These are phyloP conservation scores for Anguilla megastoma DNA, from an alignment of 2,797 vertebrate genomes.

Conservation along the genomic window DNA sequence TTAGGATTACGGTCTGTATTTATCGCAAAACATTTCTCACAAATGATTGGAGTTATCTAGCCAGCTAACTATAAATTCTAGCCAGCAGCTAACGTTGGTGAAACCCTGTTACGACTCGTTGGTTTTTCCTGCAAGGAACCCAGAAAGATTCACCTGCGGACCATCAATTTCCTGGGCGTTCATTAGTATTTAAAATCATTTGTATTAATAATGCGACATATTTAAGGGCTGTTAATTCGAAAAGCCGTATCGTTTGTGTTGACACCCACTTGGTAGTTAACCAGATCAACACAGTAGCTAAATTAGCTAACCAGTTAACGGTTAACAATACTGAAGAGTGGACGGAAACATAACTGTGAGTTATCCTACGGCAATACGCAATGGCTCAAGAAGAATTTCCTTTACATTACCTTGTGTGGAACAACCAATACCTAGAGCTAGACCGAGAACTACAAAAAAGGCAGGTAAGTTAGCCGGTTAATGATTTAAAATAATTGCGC, in stretches of 20 bases:
- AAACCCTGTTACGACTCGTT: constrained; percentile 57
- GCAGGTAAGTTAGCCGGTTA: constrained; percentile 66
- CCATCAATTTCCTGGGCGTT: neutral
- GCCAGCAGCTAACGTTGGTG: constrained; percentile 20
- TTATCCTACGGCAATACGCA: constrained; percentile 38
- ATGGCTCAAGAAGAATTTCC: constrained; percentile 82
- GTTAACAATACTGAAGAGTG: constrained; percentile 22
- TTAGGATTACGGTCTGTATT: neutral
- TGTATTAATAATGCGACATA: neutral
- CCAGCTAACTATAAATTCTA: constrained; percentile 51
- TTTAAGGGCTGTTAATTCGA: neutral
- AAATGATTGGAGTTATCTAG: constrained; percentile 41
- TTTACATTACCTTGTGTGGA: constrained; percentile 88
- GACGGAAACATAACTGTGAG: constrained; percentile 42
- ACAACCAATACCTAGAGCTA: constrained; percentile 87
- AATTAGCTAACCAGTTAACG: constrained; percentile 2
- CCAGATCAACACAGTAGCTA: neutral
- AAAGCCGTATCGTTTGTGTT: neutral
- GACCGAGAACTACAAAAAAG: constrained; percentile 84
- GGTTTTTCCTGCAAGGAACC: constrained; percentile 49
- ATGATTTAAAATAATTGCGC: neutral
- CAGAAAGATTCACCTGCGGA: neutral
- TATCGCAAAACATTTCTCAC: neutral
- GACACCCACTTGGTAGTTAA: neutral
- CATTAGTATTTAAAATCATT: neutral